Conservation (phyloP, 2,888 invertebrate genomes). For the Acanthosoma haemorrhoidale region DNA sequence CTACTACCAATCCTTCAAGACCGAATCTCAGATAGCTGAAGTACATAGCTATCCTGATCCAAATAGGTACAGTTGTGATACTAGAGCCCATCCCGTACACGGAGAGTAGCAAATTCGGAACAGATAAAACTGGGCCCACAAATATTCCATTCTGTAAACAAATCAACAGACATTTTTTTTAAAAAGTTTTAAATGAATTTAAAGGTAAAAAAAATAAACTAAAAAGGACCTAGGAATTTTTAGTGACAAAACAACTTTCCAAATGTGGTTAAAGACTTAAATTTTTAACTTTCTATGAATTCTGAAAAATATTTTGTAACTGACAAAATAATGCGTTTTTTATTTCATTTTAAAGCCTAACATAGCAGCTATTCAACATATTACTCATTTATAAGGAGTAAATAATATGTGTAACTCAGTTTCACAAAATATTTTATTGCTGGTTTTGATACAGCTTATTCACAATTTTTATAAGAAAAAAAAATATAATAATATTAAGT, state of each 20-base stretch:
- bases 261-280: not conserved
- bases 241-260: not conserved
- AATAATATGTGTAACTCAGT: too few species aligned
- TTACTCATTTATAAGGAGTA: too few species aligned
- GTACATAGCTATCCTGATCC: conserved; percentile 72
- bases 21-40: conserved; percentile 85
- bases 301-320: too few species aligned
- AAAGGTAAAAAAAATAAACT: not conserved
- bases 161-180: not conserved
- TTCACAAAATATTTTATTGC: too few species aligned
- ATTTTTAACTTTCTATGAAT: too few species aligned
- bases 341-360: too few species aligned
- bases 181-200: not conserved
- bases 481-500: too few species aligned
- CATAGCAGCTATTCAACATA: too few species aligned
- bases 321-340: too few species aligned
- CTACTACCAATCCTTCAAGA: conserved; percentile 84
- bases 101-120: conserved; percentile 82
- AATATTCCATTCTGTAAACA: conserved; percentile 73
- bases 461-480: too few species aligned
- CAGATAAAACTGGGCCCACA: conserved; percentile 77
- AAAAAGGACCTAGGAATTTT: not conserved
- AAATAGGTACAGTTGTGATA: conserved; percentile 61
- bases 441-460: too few species aligned
- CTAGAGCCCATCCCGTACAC: conserved; percentile 83